Evolutionary conservation across 2,888 invertebrate species (phyloP).

Genomic region (Metallyticus violacea): DNA sequence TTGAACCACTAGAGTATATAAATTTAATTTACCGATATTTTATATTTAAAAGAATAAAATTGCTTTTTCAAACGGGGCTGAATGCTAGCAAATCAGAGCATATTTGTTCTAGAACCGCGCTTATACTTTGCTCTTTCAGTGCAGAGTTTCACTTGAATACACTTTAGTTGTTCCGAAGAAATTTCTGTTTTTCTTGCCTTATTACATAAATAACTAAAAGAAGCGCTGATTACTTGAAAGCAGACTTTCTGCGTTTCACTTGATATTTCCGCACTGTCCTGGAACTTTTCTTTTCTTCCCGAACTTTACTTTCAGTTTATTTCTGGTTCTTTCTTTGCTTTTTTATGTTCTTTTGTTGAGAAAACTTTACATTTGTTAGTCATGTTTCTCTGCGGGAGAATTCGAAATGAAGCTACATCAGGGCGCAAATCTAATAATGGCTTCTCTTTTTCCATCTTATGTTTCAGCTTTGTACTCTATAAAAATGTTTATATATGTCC

Average conservation of each 20-base stretch:
- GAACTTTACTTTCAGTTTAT: neutral
- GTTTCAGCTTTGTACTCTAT: neutral
- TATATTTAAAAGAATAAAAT: too few species aligned
- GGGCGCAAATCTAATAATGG: neutral
- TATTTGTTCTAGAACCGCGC: too few species aligned
- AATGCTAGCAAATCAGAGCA: too few species aligned
- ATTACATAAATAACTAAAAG: neutral
- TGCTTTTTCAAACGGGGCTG: too few species aligned
- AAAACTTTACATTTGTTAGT: neutral
- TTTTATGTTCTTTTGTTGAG: neutral
- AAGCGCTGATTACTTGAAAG: neutral
- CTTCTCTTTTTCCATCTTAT: neutral
- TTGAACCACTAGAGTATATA: too few species aligned
- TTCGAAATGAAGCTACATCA: neutral
- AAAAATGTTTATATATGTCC: too few species aligned
- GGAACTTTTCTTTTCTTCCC: neutral
- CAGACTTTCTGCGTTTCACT: neutral
- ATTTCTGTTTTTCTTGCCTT: neutral
- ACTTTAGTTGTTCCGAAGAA: neutral
- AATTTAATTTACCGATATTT: too few species aligned
- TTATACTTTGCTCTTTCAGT: too few species aligned
- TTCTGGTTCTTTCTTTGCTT: neutral
- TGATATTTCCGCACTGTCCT: neutral
- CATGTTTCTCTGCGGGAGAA: neutral
- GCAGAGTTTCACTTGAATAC: too few species aligned